phyloP scores from a whole-genome alignment of 2,113 vertebrate genomes.

The Phainopepla nitens region DNA sequence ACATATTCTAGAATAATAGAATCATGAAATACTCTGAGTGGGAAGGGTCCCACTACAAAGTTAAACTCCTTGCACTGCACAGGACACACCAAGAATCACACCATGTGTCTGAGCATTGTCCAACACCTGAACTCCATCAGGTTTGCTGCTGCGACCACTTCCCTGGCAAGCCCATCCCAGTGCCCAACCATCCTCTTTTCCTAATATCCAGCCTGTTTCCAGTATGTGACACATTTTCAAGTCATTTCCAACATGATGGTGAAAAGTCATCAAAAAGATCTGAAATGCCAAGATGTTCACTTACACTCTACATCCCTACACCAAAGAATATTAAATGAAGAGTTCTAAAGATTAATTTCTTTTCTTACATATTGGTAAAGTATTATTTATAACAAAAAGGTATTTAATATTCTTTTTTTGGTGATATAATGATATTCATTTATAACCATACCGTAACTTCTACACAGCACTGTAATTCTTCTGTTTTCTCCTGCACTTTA shows the following conservation, averaged over 20 bases:
- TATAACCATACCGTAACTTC: background rate
- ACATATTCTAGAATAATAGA: background rate
- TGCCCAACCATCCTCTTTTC: background rate
- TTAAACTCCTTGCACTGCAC: background rate
- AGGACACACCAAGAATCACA: background rate
- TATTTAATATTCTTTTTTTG: background rate
- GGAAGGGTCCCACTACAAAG: accelerated
- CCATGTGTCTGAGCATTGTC: background rate
- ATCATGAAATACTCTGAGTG: background rate
- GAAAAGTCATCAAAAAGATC: background rate
- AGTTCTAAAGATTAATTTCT: background rate
- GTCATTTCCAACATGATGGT: background rate
- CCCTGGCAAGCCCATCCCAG: accelerated
- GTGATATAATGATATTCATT: background rate
- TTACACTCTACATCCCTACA: background rate
- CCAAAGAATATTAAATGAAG: background rate
- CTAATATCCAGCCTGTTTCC: background rate
- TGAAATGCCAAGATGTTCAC: background rate
- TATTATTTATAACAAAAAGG: background rate
- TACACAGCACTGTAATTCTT: background rate
- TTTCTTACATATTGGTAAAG: background rate
- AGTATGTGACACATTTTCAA: background rate
- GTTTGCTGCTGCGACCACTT: background rate
- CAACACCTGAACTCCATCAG: background rate
- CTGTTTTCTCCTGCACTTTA: background rate